Conservation (phyloP, 2,888 invertebrate species). For the Notocelia uddmanniana region DNA sequence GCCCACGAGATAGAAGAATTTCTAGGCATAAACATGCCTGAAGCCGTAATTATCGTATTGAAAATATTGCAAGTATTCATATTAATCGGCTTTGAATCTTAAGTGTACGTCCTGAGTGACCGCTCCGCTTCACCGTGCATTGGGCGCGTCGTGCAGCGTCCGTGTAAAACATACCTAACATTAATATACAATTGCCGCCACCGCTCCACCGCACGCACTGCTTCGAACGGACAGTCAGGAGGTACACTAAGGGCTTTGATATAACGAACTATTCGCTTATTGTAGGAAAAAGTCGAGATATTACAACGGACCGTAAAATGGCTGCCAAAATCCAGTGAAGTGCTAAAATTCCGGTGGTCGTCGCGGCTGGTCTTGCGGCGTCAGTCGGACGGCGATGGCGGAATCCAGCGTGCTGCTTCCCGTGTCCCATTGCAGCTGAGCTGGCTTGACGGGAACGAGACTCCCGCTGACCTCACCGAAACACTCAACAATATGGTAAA, state of each 20-base stretch:
- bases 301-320: constrained; percentile 61
- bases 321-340: constrained; percentile 62
- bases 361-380: constrained; percentile 66
- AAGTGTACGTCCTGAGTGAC: too few species aligned
- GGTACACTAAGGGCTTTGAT: neutral
- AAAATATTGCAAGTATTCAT: too few species aligned
- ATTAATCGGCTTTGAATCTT: neutral
- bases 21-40: constrained; percentile 59
- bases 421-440: constrained; percentile 58
- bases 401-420: constrained; percentile 57
- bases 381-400: constrained; percentile 51
- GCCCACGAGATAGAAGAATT: constrained; percentile 67
- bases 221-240: too few species aligned
- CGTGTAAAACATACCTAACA: too few species aligned
- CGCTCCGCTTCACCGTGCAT: too few species aligned
- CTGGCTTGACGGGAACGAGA: constrained; percentile 63
- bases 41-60: constrained; percentile 59
- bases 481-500: constrained; percentile 71
- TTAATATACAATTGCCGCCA: too few species aligned
- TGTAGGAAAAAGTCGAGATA: constrained; percentile 65
- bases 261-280: neutral
- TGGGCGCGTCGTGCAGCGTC: too few species aligned
- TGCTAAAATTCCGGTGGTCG: constrained; percentile 68
- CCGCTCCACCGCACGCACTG: too few species aligned
- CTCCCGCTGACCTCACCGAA: constrained; percentile 57